phyloP scores from a whole-genome alignment of 2,797 vertebrate species.

The Acanthurus tractus region DNA sequence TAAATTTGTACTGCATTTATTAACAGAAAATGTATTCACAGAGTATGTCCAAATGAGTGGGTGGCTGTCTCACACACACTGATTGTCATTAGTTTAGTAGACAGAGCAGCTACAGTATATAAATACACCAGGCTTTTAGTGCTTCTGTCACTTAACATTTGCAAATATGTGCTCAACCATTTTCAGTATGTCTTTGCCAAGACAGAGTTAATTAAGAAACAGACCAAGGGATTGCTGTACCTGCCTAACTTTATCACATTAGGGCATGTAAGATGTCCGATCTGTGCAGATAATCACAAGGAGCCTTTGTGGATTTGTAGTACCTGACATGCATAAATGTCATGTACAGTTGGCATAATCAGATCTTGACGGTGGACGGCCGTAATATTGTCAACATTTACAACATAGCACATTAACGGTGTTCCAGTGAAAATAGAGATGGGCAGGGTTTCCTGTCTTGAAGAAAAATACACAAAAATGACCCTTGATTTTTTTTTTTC shows the following conservation, averaged over 20 bases:
- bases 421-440: constrained; percentile 63
- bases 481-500: constrained; percentile 39
- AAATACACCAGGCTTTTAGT: neutral
- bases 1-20: constrained; percentile 70
- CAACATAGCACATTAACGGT: constrained; percentile 48
- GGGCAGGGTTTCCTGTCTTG: constrained; percentile 55
- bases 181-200: constrained; percentile 1
- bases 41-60: constrained; percentile 37
- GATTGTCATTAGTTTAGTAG: constrained; percentile 29
- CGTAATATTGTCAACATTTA: constrained; percentile 40
- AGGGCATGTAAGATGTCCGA: neutral
- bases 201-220: constrained; percentile 6
- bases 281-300: neutral
- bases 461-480: constrained; percentile 48
- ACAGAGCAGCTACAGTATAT: constrained; percentile 19
- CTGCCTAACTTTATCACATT: neutral
- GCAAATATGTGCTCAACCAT: neutral
- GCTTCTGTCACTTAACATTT: constrained; percentile 1
- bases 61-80: constrained; percentile 35
- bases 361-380: neutral
- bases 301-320: neutral
- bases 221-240: neutral
- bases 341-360: neutral
- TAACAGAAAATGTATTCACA: constrained; percentile 65
- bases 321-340: neutral